phyloP scores from a whole-genome alignment of 2,113 vertebrate genomes.

The Xenotilapia leptura region DNA sequence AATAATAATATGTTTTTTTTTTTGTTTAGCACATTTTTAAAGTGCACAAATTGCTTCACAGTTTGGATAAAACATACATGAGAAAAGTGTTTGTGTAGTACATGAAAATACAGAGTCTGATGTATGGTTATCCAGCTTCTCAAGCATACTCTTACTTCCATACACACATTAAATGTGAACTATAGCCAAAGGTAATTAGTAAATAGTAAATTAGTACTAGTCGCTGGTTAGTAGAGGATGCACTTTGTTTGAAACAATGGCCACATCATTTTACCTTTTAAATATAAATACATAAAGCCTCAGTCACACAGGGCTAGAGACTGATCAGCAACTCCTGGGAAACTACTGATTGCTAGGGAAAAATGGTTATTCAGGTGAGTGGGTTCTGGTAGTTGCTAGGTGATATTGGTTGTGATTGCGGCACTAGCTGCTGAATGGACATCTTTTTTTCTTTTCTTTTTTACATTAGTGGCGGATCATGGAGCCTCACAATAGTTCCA shows the following conservation, averaged over 20 bases:
- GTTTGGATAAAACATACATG: background rate
- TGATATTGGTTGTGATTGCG: background rate
- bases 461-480: background rate
- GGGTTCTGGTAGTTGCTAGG: background rate
- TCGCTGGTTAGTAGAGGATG: background rate
- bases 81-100: background rate
- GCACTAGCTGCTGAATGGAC: background rate
- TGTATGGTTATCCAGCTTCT: background rate
- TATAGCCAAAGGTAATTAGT: background rate
- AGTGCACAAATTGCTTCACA: background rate
- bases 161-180: background rate
- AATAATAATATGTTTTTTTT: background rate
- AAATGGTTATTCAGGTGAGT: background rate
- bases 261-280: background rate
- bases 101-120: background rate
- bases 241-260: background rate
- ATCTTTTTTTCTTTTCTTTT: background rate
- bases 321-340: background rate
- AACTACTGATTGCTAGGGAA: accelerated
- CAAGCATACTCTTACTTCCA: background rate
- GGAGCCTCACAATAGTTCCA: background rate
- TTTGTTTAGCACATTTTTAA: background rate
- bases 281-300: background rate
- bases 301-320: background rate
- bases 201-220: background rate